These are phyloP conservation scores for Neotoma lepida DNA, from an alignment of 2,113 vertebrate genomes.

Conservation along the genomic window DNA sequence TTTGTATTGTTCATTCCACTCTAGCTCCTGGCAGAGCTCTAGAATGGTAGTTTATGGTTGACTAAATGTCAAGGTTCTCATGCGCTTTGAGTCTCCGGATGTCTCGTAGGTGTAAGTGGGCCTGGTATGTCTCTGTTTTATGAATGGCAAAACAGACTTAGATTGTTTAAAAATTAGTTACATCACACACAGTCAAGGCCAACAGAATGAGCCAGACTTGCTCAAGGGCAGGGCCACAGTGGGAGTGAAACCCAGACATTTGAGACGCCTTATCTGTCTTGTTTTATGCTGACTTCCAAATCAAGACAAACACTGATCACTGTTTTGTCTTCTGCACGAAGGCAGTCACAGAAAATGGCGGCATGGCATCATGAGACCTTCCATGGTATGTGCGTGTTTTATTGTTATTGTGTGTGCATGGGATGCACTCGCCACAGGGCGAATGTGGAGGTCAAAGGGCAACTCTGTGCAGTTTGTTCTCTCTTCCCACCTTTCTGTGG, in stretches of 20 bases:
- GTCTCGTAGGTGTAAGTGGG: not conserved
- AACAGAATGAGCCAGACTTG: not conserved
- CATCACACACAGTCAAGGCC: not conserved
- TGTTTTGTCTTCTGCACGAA: slow-evolving; percentile 6
- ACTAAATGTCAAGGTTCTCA: not conserved
- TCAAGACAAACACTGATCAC: not conserved
- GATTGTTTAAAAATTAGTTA: slow-evolving; percentile 12
- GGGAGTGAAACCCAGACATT: not conserved
- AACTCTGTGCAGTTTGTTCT: not conserved
- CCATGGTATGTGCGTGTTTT: not conserved
- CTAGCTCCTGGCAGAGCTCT: too few species aligned
- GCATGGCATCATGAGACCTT: fast-evolving
- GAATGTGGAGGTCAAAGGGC: not conserved
- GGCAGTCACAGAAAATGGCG: not conserved
- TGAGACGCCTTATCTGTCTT: not conserved
- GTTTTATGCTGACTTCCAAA: not conserved
- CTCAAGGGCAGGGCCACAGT: not conserved
- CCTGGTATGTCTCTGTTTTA: not conserved
- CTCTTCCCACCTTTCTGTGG: not conserved
- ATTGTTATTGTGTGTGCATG: too few species aligned
- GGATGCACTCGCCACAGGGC: not conserved
- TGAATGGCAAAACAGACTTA: not conserved
- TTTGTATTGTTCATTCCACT: not conserved
- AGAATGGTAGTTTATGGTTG: not conserved
- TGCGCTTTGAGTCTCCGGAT: not conserved